Base-by-base conservation (phyloP, 2,797 vertebrate species). In the Sylvilagus floridanus region DNA sequence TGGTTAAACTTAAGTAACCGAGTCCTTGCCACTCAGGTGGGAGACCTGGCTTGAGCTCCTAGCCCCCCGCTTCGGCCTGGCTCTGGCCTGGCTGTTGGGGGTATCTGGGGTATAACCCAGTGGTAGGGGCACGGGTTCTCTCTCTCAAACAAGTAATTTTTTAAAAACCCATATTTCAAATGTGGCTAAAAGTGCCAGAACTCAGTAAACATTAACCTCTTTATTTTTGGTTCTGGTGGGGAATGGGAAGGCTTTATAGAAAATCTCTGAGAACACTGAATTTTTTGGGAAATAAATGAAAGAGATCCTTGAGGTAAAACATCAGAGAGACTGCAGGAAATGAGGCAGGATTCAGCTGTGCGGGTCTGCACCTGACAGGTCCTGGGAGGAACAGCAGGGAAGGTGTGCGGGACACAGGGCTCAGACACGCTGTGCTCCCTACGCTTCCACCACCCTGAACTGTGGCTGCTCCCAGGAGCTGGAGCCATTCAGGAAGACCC, bases 291-390 rank as follows among this genome's bases (percentile, higher is more conserved):
- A 73, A 54, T 78, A 21, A 17, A 50, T 79, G 66, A 85, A 73
- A 84, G 47, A 13, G 1, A 0, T 57, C 72, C 84, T 81, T 89
- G 73, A 92, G 57, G 28, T 95, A 42, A 94, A 81, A 90, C 28
- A 21, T 73, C 62, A 42, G 71, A 93, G 71, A 62, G 22, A 19
- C 19, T 35, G 37, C 50, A 76, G 65, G 84, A 83, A 84, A 50
- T 42, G 42, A 65, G 50, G 24, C 37, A 1, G 35, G 2, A 30
- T 26, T 81, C 57, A 54, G 42, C 71, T 26, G 82, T 85, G n/a
- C 22, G 37, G 35, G 37, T 50, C 30, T 42, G 26, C 19, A 10
- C 26, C 17, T 42, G 6, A 17, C 16, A 60, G 37, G 85, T 60
- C 50, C 60, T 19, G 82, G 78, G 28, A 19, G 26, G 47, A 52